Evolutionary conservation across 2,113 vertebrate genomes (phyloP).

Genomic region (Chrysemys picta): DNA sequence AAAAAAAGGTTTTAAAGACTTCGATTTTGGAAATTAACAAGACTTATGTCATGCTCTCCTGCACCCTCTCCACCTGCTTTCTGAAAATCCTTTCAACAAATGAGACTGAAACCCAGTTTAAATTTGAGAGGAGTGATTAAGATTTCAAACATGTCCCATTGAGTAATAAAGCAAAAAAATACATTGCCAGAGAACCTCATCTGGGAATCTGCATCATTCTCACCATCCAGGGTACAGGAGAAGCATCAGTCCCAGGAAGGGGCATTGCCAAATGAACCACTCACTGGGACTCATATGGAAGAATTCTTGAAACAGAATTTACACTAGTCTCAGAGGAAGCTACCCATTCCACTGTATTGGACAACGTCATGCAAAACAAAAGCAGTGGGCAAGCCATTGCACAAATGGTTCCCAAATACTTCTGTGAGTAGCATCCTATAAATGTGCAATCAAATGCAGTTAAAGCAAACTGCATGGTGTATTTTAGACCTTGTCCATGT

Average conservation of each 20-base stretch:
- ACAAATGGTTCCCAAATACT: background rate
- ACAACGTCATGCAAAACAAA: background rate
- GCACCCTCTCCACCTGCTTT: background rate
- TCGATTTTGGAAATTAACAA: background rate
- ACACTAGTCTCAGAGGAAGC: background rate
- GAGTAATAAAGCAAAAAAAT: background rate
- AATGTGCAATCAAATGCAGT: background rate
- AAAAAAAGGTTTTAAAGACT: too few species aligned
- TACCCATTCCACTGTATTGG: background rate
- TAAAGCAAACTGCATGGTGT: background rate
- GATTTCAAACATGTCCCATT: background rate
- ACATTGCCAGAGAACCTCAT: background rate
- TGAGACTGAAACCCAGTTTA: background rate
- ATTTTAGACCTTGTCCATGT: slow-evolving; percentile 2
- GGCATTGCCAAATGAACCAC: background rate
- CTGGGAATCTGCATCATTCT: background rate
- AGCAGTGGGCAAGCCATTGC: background rate
- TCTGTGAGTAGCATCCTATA: background rate
- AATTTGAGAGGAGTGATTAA: background rate
- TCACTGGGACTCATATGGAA: background rate
- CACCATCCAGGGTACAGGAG: background rate
- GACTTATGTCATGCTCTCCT: background rate
- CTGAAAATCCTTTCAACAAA: background rate
- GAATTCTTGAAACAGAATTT: background rate
- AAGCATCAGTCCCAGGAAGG: background rate